Conservation (phyloP, 2,797 vertebrate genomes). For the Lepidocolaptes lacrymiger region DNA sequence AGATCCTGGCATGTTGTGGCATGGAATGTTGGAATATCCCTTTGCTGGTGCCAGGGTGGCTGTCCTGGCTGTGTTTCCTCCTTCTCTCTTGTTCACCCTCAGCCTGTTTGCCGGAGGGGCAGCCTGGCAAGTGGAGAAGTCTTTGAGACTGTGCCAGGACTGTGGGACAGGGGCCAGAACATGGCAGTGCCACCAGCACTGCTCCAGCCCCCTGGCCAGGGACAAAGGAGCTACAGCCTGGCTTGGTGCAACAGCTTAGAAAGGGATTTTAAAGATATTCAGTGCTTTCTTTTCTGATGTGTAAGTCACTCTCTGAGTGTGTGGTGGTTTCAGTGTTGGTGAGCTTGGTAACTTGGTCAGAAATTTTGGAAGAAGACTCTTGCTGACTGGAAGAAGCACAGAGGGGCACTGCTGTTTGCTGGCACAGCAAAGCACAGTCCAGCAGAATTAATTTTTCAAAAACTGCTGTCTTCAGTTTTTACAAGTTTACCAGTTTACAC, state of each 20-base stretch:
- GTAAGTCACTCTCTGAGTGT: not conserved
- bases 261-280: not conserved
- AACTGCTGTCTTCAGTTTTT: not conserved
- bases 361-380: not conserved
- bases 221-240: not conserved
- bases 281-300: fast-evolving
- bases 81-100: too few species aligned
- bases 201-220: not conserved
- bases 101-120: not conserved
- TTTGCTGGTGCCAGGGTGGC: not conserved
- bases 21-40: not conserved
- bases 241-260: fast-evolving
- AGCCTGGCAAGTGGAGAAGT: too few species aligned
- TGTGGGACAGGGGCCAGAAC: fast-evolving
- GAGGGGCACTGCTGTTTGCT: not conserved
- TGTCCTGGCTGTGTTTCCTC: not conserved
- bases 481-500: not conserved
- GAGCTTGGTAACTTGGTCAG: not conserved
- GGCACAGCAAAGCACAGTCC: not conserved
- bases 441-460: not conserved
- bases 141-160: too few species aligned
- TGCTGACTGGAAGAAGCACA: not conserved
- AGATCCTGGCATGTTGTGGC: not conserved
- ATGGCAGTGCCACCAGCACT: not conserved
- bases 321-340: not conserved